These are phyloP conservation scores for Engystomops pustulosus DNA, from an alignment of 2,113 vertebrate species.

Conservation along the genomic window DNA sequence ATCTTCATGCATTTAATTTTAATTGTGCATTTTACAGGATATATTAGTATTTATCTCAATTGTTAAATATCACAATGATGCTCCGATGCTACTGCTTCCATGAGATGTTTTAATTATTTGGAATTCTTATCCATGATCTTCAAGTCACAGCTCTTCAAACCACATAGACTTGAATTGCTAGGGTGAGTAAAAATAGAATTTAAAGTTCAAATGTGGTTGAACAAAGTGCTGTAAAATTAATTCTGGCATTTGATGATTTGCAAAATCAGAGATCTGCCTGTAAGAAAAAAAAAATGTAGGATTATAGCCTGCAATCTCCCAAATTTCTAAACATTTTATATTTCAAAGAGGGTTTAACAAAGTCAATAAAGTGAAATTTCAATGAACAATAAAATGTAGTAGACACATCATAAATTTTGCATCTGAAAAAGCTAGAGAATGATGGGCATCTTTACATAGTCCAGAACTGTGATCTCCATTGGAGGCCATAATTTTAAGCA, in stretches of 20 bases:
- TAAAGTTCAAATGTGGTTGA: background rate
- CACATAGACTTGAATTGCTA: background rate
- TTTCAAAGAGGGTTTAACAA: too few species aligned
- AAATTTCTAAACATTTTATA: too few species aligned
- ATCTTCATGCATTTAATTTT: slow-evolving; percentile 18
- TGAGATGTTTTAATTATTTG: background rate
- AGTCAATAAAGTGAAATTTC: too few species aligned
- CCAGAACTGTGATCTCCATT: too few species aligned
- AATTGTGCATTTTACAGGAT: background rate
- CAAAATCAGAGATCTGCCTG: too few species aligned
- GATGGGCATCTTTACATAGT: too few species aligned
- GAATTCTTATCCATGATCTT: background rate
- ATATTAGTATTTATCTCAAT: slow-evolving; percentile 21
- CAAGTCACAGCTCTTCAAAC: background rate
- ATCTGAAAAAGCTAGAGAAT: too few species aligned
- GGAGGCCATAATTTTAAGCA: too few species aligned
- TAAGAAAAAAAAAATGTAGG: too few species aligned
- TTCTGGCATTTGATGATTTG: background rate
- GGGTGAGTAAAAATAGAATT: background rate
- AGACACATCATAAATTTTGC: too few species aligned
- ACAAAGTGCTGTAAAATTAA: background rate
- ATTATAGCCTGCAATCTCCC: background rate
- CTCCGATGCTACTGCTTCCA: background rate
- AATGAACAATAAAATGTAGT: too few species aligned
- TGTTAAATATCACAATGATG: background rate